phyloP scores from a whole-genome alignment of 2,888 invertebrate genomes.

The Mylabris sibirica region DNA sequence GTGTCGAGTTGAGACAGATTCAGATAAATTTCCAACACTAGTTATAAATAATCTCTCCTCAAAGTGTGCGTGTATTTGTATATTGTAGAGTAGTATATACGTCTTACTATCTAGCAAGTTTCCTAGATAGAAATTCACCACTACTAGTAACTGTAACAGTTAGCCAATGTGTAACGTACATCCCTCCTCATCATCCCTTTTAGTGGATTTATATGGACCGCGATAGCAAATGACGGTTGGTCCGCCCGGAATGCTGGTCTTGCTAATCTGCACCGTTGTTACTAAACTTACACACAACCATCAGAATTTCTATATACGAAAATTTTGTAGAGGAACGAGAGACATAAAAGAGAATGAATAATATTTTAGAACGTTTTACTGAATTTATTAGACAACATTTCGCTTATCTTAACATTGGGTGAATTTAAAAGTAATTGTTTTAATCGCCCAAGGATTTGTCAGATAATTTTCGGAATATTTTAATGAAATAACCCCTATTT shows the following conservation, averaged over 20 bases:
- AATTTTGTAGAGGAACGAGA: too few relatives aligned
- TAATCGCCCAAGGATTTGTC: background rate
- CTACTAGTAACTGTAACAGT: slow-evolving; percentile 8
- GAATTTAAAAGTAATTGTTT: background rate
- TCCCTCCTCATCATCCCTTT: slow-evolving; percentile 31
- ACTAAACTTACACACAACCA: slow-evolving; percentile 28
- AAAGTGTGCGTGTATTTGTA: background rate
- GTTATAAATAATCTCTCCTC: slow-evolving; percentile 30
- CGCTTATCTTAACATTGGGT: background rate
- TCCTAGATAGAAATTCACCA: slow-evolving; percentile 29
- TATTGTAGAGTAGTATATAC: too few relatives aligned
- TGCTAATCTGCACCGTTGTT: slow-evolving; percentile 35
- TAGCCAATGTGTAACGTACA: slow-evolving; percentile 25
- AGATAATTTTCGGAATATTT: background rate
- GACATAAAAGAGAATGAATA: background rate
- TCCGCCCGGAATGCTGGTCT: slow-evolving; percentile 33
- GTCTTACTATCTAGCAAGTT: slow-evolving; percentile 19
- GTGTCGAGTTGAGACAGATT: slow-evolving; percentile 29
- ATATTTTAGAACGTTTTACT: background rate
- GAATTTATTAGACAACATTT: slow-evolving; percentile 6
- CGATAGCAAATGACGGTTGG: slow-evolving; percentile 38
- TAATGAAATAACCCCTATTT: background rate
- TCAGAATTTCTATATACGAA: slow-evolving; percentile 8
- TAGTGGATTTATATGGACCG: slow-evolving; percentile 34
- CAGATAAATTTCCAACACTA: slow-evolving; percentile 21